Evolutionary conservation across 1,140 invertebrate genomes (phyloP).

Genomic region (Elysia chlorotica): DNA sequence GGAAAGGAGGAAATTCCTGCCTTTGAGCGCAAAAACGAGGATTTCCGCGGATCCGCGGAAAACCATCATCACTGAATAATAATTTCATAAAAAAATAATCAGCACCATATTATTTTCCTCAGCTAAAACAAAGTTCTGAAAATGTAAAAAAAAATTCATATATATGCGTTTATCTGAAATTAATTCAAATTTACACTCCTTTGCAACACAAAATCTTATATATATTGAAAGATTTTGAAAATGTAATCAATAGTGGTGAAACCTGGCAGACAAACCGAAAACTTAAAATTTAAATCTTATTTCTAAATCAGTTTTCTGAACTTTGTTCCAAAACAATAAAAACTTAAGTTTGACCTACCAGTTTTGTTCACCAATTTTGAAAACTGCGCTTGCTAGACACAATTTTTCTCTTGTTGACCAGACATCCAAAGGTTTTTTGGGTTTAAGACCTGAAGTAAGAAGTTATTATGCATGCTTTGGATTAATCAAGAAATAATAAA

Average conservation of each 20-base stretch:
- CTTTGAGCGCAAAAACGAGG: too few relatives aligned
- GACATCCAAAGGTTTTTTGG: slow-evolving; percentile 76
- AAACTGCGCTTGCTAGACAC: slow-evolving; percentile 83
- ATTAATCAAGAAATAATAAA: not conserved
- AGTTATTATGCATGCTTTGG: not conserved
- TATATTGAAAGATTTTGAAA: too few relatives aligned
- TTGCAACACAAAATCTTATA: not conserved
- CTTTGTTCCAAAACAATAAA: not conserved
- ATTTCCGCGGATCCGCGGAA: too few relatives aligned
- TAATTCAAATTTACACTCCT: not conserved
- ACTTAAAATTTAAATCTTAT: not conserved
- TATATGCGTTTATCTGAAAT: not conserved
- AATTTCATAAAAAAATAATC: too few relatives aligned
- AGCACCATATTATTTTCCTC: too few relatives aligned
- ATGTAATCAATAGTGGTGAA: too few relatives aligned
- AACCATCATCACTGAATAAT: too few relatives aligned
- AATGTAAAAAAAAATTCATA: too few relatives aligned
- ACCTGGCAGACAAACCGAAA: too few relatives aligned
- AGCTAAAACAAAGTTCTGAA: too few relatives aligned
- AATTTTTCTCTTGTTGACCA: slow-evolving; percentile 86
- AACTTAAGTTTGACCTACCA: slow-evolving; percentile 67
- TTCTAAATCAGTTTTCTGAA: not conserved
- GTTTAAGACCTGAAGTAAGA: slow-evolving; percentile 59
- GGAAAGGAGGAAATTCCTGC: too few relatives aligned
- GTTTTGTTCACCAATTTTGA: slow-evolving; percentile 89